A percentile compares a stretch with the other conserved stretches of the same genome.
These are phyloP conservation scores for Drosophila tanythrix DNA, from an alignment of 2,888 invertebrate species.

Conservation along the genomic window DNA sequence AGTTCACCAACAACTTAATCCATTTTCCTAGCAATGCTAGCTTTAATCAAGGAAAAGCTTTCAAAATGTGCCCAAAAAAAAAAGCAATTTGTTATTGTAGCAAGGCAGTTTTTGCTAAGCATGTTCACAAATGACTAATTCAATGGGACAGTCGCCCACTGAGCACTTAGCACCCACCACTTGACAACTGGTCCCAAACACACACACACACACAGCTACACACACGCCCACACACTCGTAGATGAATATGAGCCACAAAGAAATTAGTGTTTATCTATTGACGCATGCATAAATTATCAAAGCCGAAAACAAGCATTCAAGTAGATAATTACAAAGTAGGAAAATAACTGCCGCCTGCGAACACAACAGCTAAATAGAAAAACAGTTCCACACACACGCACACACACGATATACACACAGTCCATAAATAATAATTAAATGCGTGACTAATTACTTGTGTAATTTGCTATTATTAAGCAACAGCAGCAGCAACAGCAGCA, in stretches of 20 bases:
- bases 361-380: slow-evolving; percentile 39
- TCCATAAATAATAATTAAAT: slow-evolving; percentile 80
- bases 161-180: background rate
- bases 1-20: background rate
- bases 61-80: background rate
- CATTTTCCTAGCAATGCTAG: background rate
- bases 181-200: background rate
- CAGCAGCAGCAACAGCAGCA: slow-evolving; percentile 12
- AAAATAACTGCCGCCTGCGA: slow-evolving; percentile 26
- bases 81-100: background rate
- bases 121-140: slow-evolving; percentile 15
- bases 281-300: slow-evolving; percentile 53
- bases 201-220: slow-evolving; percentile 1
- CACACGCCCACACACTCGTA: background rate
- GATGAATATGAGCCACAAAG: slow-evolving; percentile 28
- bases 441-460: slow-evolving; percentile 82
- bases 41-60: background rate
- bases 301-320: slow-evolving; percentile 56
- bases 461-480: slow-evolving; percentile 78
- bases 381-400: slow-evolving; percentile 27
- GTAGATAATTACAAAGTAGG: slow-evolving; percentile 67
- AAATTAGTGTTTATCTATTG: slow-evolving; percentile 52
- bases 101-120: background rate
- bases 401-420: slow-evolving; percentile 5
- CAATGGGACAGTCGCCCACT: slow-evolving; percentile 15